Conservation (phyloP, 2,888 invertebrate genomes). For the Stenichneumon culpator region DNA sequence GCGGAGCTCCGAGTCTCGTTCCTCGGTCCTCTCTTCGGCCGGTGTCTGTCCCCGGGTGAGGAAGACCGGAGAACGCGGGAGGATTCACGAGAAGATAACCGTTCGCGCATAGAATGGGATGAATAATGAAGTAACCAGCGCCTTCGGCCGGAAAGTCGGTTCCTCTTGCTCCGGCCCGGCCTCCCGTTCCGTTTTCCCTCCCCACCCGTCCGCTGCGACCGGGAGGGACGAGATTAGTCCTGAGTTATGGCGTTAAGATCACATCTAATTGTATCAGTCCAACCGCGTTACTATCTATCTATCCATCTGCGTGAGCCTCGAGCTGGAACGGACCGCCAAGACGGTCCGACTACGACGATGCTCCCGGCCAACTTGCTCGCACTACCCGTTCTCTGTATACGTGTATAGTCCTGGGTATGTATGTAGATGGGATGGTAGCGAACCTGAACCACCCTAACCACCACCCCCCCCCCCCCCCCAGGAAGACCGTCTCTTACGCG, state of each 20-base stretch:
- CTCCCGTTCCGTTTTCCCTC: constrained; percentile 38
- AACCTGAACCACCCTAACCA: constrained; percentile 3
- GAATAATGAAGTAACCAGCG: constrained; percentile 85
- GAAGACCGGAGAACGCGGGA: not conserved
- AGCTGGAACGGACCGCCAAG: constrained; percentile 56
- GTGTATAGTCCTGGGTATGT: constrained; percentile 13
- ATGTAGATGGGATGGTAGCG: constrained; percentile 21
- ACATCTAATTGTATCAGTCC: constrained; percentile 85
- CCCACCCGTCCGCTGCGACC: constrained; percentile 20
- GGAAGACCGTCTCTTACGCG: constrained; percentile 79
- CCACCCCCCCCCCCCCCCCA: not conserved
- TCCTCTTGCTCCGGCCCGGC: constrained; percentile 69
- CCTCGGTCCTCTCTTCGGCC: constrained; percentile 16
- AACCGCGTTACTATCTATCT: constrained; percentile 81
- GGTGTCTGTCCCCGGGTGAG: not conserved
- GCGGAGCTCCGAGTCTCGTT: constrained; percentile 8
- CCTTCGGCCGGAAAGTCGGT: constrained; percentile 82
- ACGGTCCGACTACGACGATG: constrained; percentile 48
- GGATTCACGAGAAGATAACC: constrained; percentile 79
- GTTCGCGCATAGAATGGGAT: constrained; percentile 80
- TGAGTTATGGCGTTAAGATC: constrained; percentile 85
- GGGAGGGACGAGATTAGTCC: constrained; percentile 81
- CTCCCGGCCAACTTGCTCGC: constrained; percentile 67
- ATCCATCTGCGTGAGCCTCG: constrained; percentile 79
- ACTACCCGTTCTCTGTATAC: constrained; percentile 36